Evolutionary conservation across 1,140 invertebrate genomes (phyloP).

Genomic region (Ooceraea biroi): DNA sequence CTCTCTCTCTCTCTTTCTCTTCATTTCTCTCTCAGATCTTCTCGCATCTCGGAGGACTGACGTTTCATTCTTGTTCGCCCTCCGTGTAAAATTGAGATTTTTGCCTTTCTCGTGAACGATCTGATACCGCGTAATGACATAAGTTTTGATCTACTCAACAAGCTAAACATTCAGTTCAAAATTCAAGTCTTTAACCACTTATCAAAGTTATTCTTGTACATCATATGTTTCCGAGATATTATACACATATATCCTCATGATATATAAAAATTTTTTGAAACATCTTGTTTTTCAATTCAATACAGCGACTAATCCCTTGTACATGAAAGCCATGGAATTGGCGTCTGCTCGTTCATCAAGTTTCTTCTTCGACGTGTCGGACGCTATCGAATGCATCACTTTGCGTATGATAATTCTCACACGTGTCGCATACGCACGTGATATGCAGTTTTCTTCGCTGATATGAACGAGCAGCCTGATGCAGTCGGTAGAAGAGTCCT

Average conservation of each 20-base stretch:
- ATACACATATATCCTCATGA: not conserved
- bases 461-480: constrained; percentile 29
- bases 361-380: constrained; percentile 22
- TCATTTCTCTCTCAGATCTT: constrained; percentile 9
- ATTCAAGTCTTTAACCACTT: not conserved
- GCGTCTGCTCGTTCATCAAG: not conserved
- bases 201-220: not conserved
- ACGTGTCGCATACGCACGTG: not conserved
- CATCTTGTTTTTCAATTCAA: not conserved
- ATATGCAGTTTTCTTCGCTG: constrained; percentile 3
- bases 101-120: not conserved
- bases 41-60: not conserved
- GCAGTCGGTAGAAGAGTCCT: constrained; percentile 53
- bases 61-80: not conserved
- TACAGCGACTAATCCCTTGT: not conserved
- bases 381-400: not conserved
- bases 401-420: constrained; percentile 23
- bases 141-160: not conserved
- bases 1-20: not conserved
- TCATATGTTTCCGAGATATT: not conserved
- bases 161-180: not conserved
- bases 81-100: constrained; percentile 23
- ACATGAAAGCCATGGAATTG: not conserved
- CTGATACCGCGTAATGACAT: not conserved
- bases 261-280: not conserved